Evolutionary conservation across 2,797 vertebrate species (phyloP).

Genomic region (Rhinophrynus dorsalis): DNA sequence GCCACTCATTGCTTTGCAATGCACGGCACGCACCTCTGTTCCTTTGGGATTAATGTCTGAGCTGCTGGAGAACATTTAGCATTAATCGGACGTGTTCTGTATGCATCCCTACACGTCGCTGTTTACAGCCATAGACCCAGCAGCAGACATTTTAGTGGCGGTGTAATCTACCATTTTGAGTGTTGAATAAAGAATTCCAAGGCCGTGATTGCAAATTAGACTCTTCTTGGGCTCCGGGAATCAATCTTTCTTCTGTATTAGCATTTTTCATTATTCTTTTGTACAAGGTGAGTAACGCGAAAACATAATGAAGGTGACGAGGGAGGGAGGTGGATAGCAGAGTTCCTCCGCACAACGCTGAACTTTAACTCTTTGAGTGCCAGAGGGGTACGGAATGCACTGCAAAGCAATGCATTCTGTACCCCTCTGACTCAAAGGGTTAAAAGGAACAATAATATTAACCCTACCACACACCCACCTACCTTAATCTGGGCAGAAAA

Average conservation of each 20-base stretch:
- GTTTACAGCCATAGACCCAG: background rate
- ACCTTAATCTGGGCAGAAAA: too few relatives aligned
- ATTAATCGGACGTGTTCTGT: too few relatives aligned
- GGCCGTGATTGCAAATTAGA: slow-evolving; percentile 11
- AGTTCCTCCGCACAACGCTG: background rate
- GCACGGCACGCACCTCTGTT: too few relatives aligned
- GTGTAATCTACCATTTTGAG: slow-evolving; percentile 24
- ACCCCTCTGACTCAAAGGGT: too few relatives aligned
- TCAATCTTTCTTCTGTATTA: background rate
- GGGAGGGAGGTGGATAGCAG: background rate
- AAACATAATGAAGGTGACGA: background rate
- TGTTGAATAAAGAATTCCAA: slow-evolving; percentile 13
- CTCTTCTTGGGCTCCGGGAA: background rate
- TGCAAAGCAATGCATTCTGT: too few relatives aligned
- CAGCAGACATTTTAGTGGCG: background rate
- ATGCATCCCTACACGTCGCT: background rate
- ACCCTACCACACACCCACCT: too few relatives aligned
- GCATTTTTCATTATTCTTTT: slow-evolving; percentile 10
- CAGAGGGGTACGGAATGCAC: too few relatives aligned
- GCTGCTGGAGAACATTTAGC: background rate
- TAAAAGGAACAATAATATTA: too few relatives aligned
- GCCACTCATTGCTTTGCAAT: too few relatives aligned
- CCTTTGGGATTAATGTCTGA: too few relatives aligned
- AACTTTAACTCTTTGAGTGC: too few relatives aligned
- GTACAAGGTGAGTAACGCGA: background rate